phyloP scores from a whole-genome alignment of 2,797 vertebrate genomes.

The Apogon hyalosoma region DNA sequence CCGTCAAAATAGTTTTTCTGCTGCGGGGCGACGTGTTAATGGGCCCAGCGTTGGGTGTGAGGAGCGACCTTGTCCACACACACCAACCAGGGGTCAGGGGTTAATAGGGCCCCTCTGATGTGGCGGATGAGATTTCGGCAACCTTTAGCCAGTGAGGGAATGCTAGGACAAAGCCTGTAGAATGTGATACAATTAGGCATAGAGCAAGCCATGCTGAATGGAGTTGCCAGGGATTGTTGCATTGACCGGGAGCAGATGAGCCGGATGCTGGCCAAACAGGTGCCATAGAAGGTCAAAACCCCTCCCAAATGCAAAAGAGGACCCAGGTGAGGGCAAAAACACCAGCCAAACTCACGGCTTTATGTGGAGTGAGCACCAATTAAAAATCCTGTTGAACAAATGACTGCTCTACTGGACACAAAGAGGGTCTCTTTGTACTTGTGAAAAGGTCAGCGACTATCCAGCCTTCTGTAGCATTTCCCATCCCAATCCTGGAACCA shows the following conservation, averaged over 20 bases:
- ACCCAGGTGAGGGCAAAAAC: constrained; percentile 74
- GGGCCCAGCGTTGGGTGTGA: constrained; percentile 93
- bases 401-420: constrained; percentile 63
- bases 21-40: constrained; percentile 94
- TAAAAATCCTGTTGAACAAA: constrained; percentile 78
- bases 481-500: constrained; percentile 64
- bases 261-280: constrained; percentile 83
- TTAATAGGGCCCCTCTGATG: constrained; percentile 95
- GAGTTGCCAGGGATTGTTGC: constrained; percentile 65
- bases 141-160: constrained; percentile 89
- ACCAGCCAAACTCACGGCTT: constrained; percentile 54
- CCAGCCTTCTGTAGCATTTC: constrained; percentile 57
- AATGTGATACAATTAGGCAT: constrained; percentile 97
- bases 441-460: constrained; percentile 75
- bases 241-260: constrained; percentile 83
- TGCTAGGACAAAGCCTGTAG: constrained; percentile 90
- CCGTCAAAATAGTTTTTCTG: constrained; percentile 96
- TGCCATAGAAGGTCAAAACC: constrained; percentile 85
- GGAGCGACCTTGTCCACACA: constrained; percentile 90
- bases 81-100: constrained; percentile 92
- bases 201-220: constrained; percentile 88
- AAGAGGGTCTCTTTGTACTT: constrained; percentile 73
- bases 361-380: constrained; percentile 70
- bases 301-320: constrained; percentile 73
- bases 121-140: constrained; percentile 95